phyloP scores from a whole-genome alignment of 2,888 invertebrate genomes.

The Drosophila conformis region DNA sequence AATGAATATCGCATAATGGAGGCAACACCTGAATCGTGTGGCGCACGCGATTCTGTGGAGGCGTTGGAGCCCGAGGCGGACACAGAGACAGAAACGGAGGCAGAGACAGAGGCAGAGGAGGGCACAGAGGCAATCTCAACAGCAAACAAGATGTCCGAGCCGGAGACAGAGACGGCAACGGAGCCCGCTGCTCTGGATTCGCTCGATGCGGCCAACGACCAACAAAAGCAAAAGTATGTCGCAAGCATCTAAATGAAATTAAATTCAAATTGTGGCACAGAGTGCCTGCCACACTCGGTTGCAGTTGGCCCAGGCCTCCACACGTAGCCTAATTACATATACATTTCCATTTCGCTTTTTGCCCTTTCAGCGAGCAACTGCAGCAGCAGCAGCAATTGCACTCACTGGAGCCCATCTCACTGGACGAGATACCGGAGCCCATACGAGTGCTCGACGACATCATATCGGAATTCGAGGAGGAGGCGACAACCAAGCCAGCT shows the following conservation, averaged over 20 bases:
- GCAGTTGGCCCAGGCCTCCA: not conserved
- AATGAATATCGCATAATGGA: conserved; percentile 78
- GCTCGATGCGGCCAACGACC: conserved; percentile 37
- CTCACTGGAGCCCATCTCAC: conserved; percentile 82
- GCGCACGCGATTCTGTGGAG: conserved; percentile 68
- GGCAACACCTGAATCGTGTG: conserved; percentile 73
- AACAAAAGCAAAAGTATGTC: conserved; percentile 74
- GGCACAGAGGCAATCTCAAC: conserved; percentile 4
- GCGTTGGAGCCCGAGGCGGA: conserved; percentile 59
- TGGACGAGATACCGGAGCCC: conserved; percentile 95
- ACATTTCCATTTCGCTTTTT: conserved; percentile 35
- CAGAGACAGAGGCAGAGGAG: conserved; percentile 6
- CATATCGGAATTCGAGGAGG: conserved; percentile 95
- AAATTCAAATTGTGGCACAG: conserved; percentile 50
- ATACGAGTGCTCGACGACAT: conserved; percentile 95
- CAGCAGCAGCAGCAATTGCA: conserved; percentile 56
- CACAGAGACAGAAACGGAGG: conserved; percentile 41
- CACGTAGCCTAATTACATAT: conserved; percentile 45
- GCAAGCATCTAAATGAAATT: conserved; percentile 47
- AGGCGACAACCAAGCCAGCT: conserved; percentile 85
- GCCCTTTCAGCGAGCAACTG: conserved; percentile 51
- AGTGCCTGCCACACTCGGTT: not conserved
- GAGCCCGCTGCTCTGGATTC: conserved; percentile 44
- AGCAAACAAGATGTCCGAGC: conserved; percentile 35
- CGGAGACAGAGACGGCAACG: conserved; percentile 49